Conservation (phyloP, 2,113 vertebrate genomes). For the Cyprinodon tularosa region DNA sequence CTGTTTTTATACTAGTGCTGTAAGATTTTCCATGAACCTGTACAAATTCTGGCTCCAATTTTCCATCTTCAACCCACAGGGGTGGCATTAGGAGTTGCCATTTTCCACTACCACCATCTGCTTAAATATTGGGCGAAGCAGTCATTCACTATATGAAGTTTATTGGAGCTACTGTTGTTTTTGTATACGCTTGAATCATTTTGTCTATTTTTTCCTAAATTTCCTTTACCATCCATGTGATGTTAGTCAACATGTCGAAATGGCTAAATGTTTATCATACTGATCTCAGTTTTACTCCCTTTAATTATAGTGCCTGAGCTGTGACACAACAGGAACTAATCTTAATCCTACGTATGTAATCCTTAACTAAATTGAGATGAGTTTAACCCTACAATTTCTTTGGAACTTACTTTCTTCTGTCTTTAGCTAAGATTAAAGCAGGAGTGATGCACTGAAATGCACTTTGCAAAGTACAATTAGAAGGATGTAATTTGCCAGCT, state of each 20-base stretch:
- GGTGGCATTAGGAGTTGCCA: no score
- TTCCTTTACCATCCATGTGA: background rate
- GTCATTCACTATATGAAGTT: background rate
- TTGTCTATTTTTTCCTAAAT: background rate
- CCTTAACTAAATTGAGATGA: background rate
- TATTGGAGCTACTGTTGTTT: background rate
- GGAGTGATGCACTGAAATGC: constrained; percentile 28
- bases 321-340: background rate
- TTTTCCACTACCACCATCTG: background rate
- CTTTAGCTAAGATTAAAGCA: constrained; percentile 41
- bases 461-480: constrained; percentile 56
- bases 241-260: background rate
- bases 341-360: background rate
- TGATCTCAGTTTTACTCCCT: background rate
- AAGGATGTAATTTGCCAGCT: constrained; percentile 58
- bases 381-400: background rate
- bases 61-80: no score
- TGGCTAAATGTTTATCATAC: background rate
- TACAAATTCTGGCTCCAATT: no score
- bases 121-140: background rate
- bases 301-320: background rate
- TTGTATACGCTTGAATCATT: background rate
- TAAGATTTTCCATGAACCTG: no score
- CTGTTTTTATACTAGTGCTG: no score
- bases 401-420: background rate